These are phyloP conservation scores for Hyles lineata DNA, from an alignment of 2,888 invertebrate genomes.

Conservation along the genomic window DNA sequence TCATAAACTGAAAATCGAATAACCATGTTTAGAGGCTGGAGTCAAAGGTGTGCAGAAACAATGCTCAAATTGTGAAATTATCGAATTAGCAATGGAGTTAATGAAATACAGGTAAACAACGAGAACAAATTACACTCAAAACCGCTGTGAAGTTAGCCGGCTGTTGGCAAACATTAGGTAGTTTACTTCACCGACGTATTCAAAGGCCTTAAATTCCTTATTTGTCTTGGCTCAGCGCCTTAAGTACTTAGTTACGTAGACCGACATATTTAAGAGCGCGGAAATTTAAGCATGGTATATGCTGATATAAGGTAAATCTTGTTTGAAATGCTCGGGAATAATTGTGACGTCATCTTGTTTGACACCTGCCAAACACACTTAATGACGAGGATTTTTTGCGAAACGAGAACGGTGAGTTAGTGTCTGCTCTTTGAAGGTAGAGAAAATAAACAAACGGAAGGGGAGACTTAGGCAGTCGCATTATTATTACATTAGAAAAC, in stretches of 20 bases:
- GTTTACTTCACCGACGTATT: constrained; percentile 25
- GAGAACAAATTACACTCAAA: not conserved
- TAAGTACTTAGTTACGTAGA: constrained; percentile 40
- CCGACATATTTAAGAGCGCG: constrained; percentile 27
- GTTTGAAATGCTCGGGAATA: not conserved
- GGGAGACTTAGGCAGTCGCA: too few species aligned
- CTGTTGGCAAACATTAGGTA: constrained; percentile 16
- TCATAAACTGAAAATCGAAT: too few species aligned
- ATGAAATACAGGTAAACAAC: constrained; percentile 3
- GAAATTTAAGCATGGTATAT: constrained; percentile 8
- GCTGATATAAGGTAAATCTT: not conserved
- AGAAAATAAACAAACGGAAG: too few species aligned
- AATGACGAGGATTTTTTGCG: not conserved
- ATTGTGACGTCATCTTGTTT: not conserved
- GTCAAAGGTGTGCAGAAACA: not conserved
- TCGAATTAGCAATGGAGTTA: not conserved
- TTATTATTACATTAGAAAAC: too few species aligned
- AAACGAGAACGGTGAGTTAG: too few species aligned
- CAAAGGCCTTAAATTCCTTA: constrained; percentile 47
- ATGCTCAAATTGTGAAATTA: not conserved
- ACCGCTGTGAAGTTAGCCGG: constrained; percentile 10
- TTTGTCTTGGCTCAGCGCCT: constrained; percentile 49
- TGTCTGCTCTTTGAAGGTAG: too few species aligned
- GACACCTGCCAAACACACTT: constrained; percentile 11
- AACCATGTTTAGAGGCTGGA: too few species aligned